Base-by-base conservation (phyloP, 2,888 invertebrate species). In the Ormia ochracea region DNA sequence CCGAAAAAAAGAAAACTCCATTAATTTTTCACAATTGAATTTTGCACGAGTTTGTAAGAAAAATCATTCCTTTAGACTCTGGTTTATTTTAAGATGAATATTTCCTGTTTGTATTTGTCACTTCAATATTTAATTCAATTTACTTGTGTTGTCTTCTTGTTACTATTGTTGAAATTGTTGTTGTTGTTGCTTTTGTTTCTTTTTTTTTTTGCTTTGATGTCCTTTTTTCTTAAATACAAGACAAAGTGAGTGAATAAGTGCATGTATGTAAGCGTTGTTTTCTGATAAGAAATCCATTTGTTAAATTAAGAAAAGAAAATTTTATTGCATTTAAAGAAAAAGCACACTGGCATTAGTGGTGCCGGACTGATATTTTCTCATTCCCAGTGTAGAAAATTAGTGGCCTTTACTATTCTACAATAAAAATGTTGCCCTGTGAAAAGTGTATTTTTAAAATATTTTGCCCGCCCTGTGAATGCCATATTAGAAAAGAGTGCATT, bases 211-310 rank as follows among this genome's bases (percentile, higher is more conserved):
- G n/a, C n/a, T n/a, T n/a, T n/a, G n/a, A n/a, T n/a, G n/a, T n/a
- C n/a, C n/a, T n/a, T n/a, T n/a, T n/a, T 72, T 58, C 23, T 31
- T 43, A 54, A 33, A 61, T 23, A 1, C 43, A 6, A 68, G 23
- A 58, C 21, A 31, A 43, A 54, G 36, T 66, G 66, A 50, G 9
- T 66, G 28, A 41, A 58, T 50, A 48, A 74, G 58, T 74, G 58
- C 63, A 65, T 65, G 56, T 66, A 21, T 58, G 48, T 66, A 28
- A 56, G 52, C 52, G 72, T 58, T 66, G 76, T 68, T 73, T 54
- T 36, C 72, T 68, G 80, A 80, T 80, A 80, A 80, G 80, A 76
- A 80, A 76, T 80, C 80, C 80, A 80, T 80, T 80, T 80, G 80
- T 80, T 80, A 80, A 76, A 72, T 76, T 68, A 80, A 76, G 48